phyloP scores from a whole-genome alignment of 2,888 invertebrate species.

The Rotaria magnacalcarata region DNA sequence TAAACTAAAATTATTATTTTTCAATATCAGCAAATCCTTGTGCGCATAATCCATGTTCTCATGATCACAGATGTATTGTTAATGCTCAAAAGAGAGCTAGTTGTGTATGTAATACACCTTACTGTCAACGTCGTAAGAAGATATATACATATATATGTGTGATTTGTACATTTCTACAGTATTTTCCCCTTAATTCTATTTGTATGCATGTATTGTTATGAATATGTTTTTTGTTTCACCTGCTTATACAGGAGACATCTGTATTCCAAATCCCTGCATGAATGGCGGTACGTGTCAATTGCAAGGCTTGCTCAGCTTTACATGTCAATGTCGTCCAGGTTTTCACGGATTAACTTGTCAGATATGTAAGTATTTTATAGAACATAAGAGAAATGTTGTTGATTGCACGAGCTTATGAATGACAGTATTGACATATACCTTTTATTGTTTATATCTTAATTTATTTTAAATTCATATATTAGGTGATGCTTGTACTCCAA shows the following conservation, averaged over 20 bases:
- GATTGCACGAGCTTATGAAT: too few species aligned
- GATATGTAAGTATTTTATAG: constrained; percentile 37
- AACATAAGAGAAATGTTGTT: neutral
- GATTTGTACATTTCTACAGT: too few species aligned
- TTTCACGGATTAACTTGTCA: constrained; percentile 45
- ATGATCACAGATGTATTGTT: neutral
- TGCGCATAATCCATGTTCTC: neutral
- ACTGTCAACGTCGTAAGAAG: constrained; percentile 13
- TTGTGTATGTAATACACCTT: constrained; percentile 7
- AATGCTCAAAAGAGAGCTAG: neutral
- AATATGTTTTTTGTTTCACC: neutral
- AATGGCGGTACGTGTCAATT: constrained; percentile 42
- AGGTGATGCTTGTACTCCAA: constrained; percentile 44
- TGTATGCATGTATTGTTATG: too few species aligned
- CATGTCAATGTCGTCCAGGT: constrained; percentile 41
- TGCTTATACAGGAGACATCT: constrained; percentile 42
- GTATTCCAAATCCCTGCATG: constrained; percentile 46
- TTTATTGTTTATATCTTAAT: too few species aligned
- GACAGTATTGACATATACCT: too few species aligned
- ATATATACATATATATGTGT: too few species aligned
- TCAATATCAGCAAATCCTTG: constrained; percentile 9
- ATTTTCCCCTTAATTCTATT: too few species aligned
- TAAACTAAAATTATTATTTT: neutral
- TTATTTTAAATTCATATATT: neutral
- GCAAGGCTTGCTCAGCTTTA: constrained; percentile 36